Percentiles rank a stretch among this genome's conserved stretches.
Evolutionary conservation across 2,888 invertebrate species (phyloP).

Genomic region (Epistrophe grossulariae): DNA sequence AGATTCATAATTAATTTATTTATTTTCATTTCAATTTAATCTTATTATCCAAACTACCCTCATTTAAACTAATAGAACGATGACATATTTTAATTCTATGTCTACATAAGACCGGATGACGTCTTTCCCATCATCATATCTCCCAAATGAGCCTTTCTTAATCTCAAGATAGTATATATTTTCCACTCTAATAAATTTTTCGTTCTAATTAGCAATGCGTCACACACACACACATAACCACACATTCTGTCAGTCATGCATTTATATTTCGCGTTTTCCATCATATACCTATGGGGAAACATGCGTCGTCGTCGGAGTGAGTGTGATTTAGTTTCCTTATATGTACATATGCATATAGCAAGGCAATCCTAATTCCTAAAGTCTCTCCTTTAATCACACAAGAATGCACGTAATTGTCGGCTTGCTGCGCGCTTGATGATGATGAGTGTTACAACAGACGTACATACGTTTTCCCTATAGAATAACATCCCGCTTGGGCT

Average conservation of each 20-base stretch:
- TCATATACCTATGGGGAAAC: background rate
- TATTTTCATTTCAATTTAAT: too few species aligned
- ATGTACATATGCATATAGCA: too few species aligned
- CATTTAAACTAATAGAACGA: slow-evolving; percentile 25
- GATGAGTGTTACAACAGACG: slow-evolving; percentile 43
- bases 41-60: background rate
- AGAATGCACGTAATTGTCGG: slow-evolving; percentile 48
- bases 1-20: too few species aligned
- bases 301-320: too few species aligned
- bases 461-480: slow-evolving; percentile 1
- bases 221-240: background rate
- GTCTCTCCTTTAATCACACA: slow-evolving; percentile 23
- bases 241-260: too few species aligned
- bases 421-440: slow-evolving; percentile 3
- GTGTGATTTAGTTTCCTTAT: slow-evolving; percentile 16
- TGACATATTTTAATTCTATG: slow-evolving; percentile 30
- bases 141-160: slow-evolving; percentile 31
- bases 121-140: slow-evolving; percentile 23
- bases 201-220: slow-evolving; percentile 59
- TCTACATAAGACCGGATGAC: slow-evolving; percentile 6
- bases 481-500: slow-evolving; percentile 38
- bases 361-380: slow-evolving; percentile 5
- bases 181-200: slow-evolving; percentile 67
- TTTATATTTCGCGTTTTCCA: background rate
- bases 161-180: slow-evolving; percentile 54